Conservation (phyloP, 2,113 vertebrate species). For the Collichthys lucidus region DNA sequence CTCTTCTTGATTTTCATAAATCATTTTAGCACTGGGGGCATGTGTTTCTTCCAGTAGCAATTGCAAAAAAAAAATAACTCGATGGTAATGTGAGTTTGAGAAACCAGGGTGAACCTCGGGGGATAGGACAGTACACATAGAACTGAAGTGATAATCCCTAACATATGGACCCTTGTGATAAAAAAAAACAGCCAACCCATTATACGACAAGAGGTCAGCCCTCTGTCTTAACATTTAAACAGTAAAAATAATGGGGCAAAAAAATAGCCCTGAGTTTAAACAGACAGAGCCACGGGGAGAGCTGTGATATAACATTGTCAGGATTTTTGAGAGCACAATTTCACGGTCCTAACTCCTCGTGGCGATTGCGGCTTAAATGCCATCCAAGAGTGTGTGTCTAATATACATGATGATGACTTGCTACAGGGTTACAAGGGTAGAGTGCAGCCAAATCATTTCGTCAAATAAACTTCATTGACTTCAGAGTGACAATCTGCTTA, state of each 20-base stretch:
- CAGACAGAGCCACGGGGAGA: constrained; percentile 38
- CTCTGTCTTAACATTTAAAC: constrained; percentile 54
- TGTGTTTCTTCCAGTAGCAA: constrained; percentile 9
- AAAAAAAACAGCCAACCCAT: constrained; percentile 20
- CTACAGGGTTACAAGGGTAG: constrained; percentile 68
- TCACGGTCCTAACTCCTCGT: constrained; percentile 71
- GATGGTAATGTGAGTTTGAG: neutral
- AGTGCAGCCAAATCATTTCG: constrained; percentile 61
- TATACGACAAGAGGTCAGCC: constrained; percentile 50
- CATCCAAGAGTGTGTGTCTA: constrained; percentile 73
- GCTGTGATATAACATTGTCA: constrained; percentile 56
- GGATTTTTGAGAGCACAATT: constrained; percentile 75
- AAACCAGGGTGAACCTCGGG: neutral
- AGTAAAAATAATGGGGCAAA: constrained; percentile 53
- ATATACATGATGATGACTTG: constrained; percentile 78
- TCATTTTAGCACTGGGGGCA: neutral
- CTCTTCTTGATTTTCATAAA: constrained; percentile 8
- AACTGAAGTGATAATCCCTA: constrained; percentile 18
- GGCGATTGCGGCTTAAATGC: constrained; percentile 67
- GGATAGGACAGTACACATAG: constrained; percentile 5
- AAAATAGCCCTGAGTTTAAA: constrained; percentile 62
- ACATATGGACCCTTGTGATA: constrained; percentile 47
- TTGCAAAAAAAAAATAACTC: neutral
- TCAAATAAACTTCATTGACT: constrained; percentile 74
- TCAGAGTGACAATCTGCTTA: constrained; percentile 56